Evolutionary conservation across 2,888 invertebrate species (phyloP), one percentile per base, ranked within the genome.

Genomic region (Tenthredo mesomela): DNA sequence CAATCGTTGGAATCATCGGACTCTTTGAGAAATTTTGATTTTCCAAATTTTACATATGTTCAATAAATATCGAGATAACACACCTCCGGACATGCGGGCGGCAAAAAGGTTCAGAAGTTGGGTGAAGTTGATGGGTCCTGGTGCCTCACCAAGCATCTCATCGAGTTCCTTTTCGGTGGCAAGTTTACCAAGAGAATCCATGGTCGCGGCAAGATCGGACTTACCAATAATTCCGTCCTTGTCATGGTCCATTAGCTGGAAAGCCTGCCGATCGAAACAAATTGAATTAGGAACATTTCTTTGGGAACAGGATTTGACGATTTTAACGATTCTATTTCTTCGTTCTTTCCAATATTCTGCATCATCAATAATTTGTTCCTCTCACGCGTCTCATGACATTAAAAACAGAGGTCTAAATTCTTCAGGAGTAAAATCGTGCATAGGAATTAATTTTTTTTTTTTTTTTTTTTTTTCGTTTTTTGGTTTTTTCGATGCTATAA

Each of bases 211-310:
- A 93, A 98, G 95, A 95, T 98, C 98, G 94, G 96, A 96, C 95
- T 98, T 98, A 94, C 97, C 95, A 94, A 96, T 96, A 94, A 97
- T 96, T 90, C 97, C 97, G 93, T 98, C 98, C 95, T 98, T 98
- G 95, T 98, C 98, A 94, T 97, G 96, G 95, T 98, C 98, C 97
- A 98, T 98, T 92, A 98, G 96, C 95, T 97, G 97, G 97, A 98
- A 98, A 93, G 97, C 98, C 97, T 98, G 93, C 7, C 84, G 86
- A 86, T 84, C 67, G 84, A 71, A 29, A 50, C 65, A 85, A 82
- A 75, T 25, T 43, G 67, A 85, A 84, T 86, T 85, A 84, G 43
- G 75, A 15, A 33, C n/a, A 47, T 47, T 84, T 77, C 50, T 67
- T 50, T 50, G 40, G 50, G 82, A 37, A 65, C 12, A 67, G 33